Base-by-base conservation (phyloP, 2,797 vertebrate genomes). In the Pseudopleuronectes americanus region DNA sequence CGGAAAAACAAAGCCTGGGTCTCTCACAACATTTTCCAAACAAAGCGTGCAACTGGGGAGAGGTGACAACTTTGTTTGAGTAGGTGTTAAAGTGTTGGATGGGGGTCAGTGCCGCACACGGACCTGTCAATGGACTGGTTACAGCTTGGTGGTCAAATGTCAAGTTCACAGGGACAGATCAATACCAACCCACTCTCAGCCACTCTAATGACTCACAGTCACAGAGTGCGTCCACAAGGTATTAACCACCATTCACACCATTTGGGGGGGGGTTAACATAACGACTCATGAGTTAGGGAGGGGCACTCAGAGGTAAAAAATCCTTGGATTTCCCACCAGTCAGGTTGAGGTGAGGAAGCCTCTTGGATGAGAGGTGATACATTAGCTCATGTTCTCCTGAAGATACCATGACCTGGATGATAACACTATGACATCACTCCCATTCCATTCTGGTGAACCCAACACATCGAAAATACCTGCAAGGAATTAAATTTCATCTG, bases 1-100 rank as follows among this genome's bases (percentile, higher is more conserved):
- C 17, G 38, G 63, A 45, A 26, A 26, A 26, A 54, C 31, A 31
- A 62, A 51, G 45, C 16, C 59, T 21, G 6, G n/a, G n/a, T 64
- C 48, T 38, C 4, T 1, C 4, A 10, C 48, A 51, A 13, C 33
- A 52, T 57, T 41, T 66, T 33, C 12, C 13, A 22, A 17, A 41
- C 14, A 57, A 31, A 66, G 41, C 8, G 31, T 9, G 31, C 31
- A 33, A 33, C 31, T 33, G 31, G 31, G 31, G 31, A 33, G 31
- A 33, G 8, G 31, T 33, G 31, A 33, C 31, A 33, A 10, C 9
- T 65, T 55, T 28, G 21, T 22, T 22, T 4, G 22, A 53, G 33
- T 3, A 41, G 22, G 51, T 64, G 38, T 13, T 41, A 41, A 16
- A 13, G 38, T 41, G 38, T 41, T 4, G 12, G 38, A 41, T 41